Evolutionary conservation across 2,113 vertebrate genomes (phyloP), one percentile per base, ranked within the genome.

Genomic region (Tapirus terrestris): DNA sequence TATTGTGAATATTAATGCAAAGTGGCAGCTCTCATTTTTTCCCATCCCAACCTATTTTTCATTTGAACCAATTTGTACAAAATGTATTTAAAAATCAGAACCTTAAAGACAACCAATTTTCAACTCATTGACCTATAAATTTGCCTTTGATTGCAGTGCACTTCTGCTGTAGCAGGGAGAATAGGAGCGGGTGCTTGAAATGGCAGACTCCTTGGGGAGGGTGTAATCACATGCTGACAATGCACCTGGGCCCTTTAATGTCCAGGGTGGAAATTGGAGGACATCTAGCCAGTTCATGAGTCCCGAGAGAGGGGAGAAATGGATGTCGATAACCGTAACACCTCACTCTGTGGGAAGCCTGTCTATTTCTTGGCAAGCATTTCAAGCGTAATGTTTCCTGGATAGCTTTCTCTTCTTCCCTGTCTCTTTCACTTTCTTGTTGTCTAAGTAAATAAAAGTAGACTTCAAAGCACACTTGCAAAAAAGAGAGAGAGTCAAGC

Each of bases 51-150:
- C 61, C 0, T 95, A 80, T 86, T 92, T 31, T 31, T 21, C 85
- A 92, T 29, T 91, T 93, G 68, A 92, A 39, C 1, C 5, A 18
- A 77, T 97, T 95, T 86, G 81, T 20, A 65, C 31, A 87, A 97
- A 96, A 94, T 31, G 82, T 93, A 36, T 96, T 98, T 98, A 97
- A 93, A 75, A 97, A 91, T 48, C 9, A 97, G 63, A 96, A 98
- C 14, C 0, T 89, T 96, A 79, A 86, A 87, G 87, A 4, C 18
- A 96, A 80, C 33, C 6, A 61, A 83, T 91, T 94, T 96, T 91
- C 75, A 96, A 85, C 56, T 93, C 91, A 89, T 93, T 96, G 97
- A 93, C 91, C 88, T 95, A 73, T 81, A 89, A 91, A 96, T 96
- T 79, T 91, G 56, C 53, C 33, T 80, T 36, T 93, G 89, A 97